Evolutionary conservation across 2,113 vertebrate genomes (phyloP), one percentile per base, ranked within the genome.

Genomic region (Peucedramus taeniatus): DNA sequence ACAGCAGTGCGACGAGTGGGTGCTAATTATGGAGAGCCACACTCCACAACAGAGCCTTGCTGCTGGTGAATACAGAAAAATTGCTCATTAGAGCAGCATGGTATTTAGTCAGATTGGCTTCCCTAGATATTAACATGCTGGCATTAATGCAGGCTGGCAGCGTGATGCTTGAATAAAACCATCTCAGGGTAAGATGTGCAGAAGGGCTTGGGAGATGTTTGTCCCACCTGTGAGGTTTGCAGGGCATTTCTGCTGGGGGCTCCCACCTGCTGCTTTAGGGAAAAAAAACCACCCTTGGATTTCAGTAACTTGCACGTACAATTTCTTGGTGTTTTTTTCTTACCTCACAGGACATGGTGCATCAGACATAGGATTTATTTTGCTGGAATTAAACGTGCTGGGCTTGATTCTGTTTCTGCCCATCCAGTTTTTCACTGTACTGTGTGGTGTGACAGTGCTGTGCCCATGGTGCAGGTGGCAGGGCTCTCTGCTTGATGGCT

Each of bases 1-100:
- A 6, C 78, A 94, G 70, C 93, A 90, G 68, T 24, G 81, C 65
- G 75, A 94, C 45, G 94, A 97, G 96, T 94, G 91, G 92, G 94
- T 83, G 81, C 83, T 94, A 95, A 97, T 97, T 97, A 94, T 3
- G 42, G 88, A 91, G 90, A 92, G 12, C 74, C 74, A 68, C 88
- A 72, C 77, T 94, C 69, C 0, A 94, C 90, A 97, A 95, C 95
- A 95, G 93, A 96, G 83, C 44, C 84, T 17, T 75, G 72, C 92
- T 95, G 85, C 93, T 92, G 89, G 42, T 91, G 89, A 96, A 94
- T 96, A 93, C 93, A 96, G 92, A 94, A 54, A 96, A 96, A 96
- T 89, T 92, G 89, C 94, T 97, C 75, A 96, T 97, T 97, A 97
- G 86, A 97, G 93, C 81, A 81, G 89, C 83, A 69, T 54, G 64